A percentile compares a stretch with the other conserved stretches of the same genome.
Conservation (phyloP, 2,888 invertebrate species). For the Melanotus villosus region DNA sequence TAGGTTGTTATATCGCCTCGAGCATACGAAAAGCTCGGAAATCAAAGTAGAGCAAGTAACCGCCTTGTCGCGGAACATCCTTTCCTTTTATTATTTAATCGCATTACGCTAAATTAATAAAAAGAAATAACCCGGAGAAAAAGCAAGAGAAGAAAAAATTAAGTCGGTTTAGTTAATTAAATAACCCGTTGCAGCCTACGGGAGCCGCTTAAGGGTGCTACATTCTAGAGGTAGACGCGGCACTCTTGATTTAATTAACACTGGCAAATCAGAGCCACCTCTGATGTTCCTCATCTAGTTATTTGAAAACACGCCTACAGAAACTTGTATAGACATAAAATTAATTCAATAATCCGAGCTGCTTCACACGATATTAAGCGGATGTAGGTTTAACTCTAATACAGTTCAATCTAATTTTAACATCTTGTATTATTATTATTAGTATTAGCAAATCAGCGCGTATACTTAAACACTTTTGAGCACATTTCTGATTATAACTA, state of each 20-base stretch:
- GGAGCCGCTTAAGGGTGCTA: constrained; percentile 40
- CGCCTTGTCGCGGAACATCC: no score
- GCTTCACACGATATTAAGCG: constrained; percentile 28
- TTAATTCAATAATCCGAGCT: constrained; percentile 43
- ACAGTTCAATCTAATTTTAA: background rate
- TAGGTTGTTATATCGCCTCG: no score
- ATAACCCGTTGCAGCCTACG: constrained; percentile 43
- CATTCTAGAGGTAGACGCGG: constrained; percentile 45
- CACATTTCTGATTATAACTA: no score
- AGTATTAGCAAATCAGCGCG: no score
- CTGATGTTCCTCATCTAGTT: constrained; percentile 43
- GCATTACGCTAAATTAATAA: constrained; percentile 11
- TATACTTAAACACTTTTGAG: no score
- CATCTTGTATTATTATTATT: background rate
- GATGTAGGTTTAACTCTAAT: constrained; percentile 15
- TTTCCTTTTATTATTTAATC: no score
- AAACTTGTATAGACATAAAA: constrained; percentile 44
- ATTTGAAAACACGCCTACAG: constrained; percentile 38
- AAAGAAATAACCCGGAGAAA: constrained; percentile 18
- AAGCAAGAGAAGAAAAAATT: constrained; percentile 15
- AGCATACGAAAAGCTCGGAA: no score
- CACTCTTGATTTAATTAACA: constrained; percentile 50
- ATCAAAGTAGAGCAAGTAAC: no score
- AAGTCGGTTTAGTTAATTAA: constrained; percentile 44
- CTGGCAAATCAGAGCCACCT: constrained; percentile 43